Evolutionary conservation across 1,140 invertebrate species (phyloP), one percentile per base, ranked within the genome.

Genomic region (Carcinoscorpius rotundicauda): DNA sequence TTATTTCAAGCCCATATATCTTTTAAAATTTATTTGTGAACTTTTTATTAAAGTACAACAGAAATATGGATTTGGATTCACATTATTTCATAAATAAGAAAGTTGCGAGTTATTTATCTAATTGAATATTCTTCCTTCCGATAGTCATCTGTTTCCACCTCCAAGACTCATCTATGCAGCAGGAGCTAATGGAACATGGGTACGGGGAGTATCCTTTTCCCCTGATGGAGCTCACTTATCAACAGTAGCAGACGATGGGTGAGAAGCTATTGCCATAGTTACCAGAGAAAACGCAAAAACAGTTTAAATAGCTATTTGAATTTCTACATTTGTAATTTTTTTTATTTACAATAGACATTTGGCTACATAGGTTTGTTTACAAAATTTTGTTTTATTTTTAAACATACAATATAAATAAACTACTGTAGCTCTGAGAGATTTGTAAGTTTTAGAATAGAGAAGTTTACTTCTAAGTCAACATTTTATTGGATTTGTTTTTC

Each of bases 181-280:
- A 57, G 82, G 82, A 49, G 78, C 76, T 6, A 83, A 83, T 71
- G 79, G 76, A 53, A 75, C 78, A 64, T 80, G 78, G 72, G 78
- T 82, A 3, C 70, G 78, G 51, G 74, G 74, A 59, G 75, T 82
- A 6, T 73, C 76, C 9, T 81, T 81, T 69, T 75, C 75, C 55
- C 72, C 71, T 51, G 74, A 80, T 71, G 80, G 81, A 4, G 70
- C 73, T 60, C 76, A 78, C 62, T 61, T 82, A 10, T 77, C 75
- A 10, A 77, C 80, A n/a, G 76, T 82, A 9, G 75, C 76, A 64
- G 79, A 80, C 76, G 81, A 82, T 73, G 77, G 79, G 79, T 81
- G 74, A 74, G 74, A 72, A 10, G 51, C 51, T 66, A 49, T 6
- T 61, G 50, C 5, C 59, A 50, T 55, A 55, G 29, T n/a, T 55